Base-by-base conservation (phyloP, 1,140 invertebrate species). In the Grapholita molesta region DNA sequence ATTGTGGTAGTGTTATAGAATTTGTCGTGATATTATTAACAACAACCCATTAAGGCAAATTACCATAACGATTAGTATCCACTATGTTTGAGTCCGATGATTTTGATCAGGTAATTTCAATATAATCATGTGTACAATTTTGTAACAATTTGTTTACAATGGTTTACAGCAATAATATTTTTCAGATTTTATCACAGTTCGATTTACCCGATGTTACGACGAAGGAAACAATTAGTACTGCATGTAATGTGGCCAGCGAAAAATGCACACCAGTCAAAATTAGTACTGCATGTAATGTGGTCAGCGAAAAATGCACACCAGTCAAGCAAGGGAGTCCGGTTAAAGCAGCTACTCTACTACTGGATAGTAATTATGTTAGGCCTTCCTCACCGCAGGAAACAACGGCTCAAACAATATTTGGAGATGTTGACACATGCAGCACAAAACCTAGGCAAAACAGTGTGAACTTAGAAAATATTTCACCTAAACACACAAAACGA, bases 61-160 rank as follows among this genome's bases (percentile, higher is more conserved):
- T n/a, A n/a, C n/a, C n/a, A n/a, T n/a, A n/a, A n/a, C n/a, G n/a
- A n/a, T n/a, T 32, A 25, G 42, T 61, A 28, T 2, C 23, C n/a
- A 69, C 24, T 73, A 86, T 90, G 88, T 90, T 90, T 73, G 85
- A 90, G 74, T 88, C 88, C 8, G 88, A 89, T 71, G 88, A 89
- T 70, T 90, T 80, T 53, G 88, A 90, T 74, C 81, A 90, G 78
- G 88, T 90, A 71, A 64, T 24, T 48, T 48, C 18, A n/a, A 30
- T 30, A 30, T 30, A 30, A 30, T n/a, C n/a, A 30, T 30, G 18
- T 21, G 7, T 48, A 21, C 42, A 7, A 8, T 6, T 1, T 4
- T 48, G 18, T 42, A 48, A 7, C 42, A 21, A 21, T 15, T 21
- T 48, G 1, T 48, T 48, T 30, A 68, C 70, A 8, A 8, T 70